Evolutionary conservation across 2,797 vertebrate genomes (phyloP).

Genomic region (Astyanax mexicanus): DNA sequence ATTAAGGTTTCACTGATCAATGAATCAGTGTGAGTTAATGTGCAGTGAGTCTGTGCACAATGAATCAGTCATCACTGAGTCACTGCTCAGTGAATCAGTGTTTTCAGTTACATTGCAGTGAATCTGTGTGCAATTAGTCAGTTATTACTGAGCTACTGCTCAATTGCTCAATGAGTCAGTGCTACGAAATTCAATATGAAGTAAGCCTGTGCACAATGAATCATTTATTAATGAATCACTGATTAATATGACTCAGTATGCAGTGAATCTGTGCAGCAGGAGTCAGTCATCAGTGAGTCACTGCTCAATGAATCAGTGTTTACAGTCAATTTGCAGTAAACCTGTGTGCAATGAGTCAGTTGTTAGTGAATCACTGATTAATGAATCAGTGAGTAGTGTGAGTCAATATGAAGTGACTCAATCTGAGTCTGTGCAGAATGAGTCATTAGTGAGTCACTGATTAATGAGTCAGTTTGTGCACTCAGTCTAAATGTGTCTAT

Average conservation of each 20-base stretch:
- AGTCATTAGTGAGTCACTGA: neutral
- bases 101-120: neutral
- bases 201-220: conserved; percentile 13
- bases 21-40: neutral
- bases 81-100: neutral
- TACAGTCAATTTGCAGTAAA: neutral
- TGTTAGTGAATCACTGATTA: neutral
- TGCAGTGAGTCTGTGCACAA: neutral
- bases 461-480: too few relatives aligned
- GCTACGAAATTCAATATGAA: too few relatives aligned
- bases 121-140: neutral
- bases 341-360: neutral
- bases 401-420: too few relatives aligned
- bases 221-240: neutral
- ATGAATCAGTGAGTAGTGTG: neutral
- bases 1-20: neutral
- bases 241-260: neutral
- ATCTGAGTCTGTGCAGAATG: neutral
- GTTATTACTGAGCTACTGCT: too few relatives aligned
- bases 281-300: neutral
- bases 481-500: too few relatives aligned
- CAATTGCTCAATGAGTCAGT: neutral
- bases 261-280: neutral
- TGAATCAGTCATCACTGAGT: neutral
- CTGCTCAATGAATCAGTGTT: neutral